These are phyloP conservation scores for Polymixis lichenea DNA, from an alignment of 2,888 invertebrate genomes.

Conservation along the genomic window DNA sequence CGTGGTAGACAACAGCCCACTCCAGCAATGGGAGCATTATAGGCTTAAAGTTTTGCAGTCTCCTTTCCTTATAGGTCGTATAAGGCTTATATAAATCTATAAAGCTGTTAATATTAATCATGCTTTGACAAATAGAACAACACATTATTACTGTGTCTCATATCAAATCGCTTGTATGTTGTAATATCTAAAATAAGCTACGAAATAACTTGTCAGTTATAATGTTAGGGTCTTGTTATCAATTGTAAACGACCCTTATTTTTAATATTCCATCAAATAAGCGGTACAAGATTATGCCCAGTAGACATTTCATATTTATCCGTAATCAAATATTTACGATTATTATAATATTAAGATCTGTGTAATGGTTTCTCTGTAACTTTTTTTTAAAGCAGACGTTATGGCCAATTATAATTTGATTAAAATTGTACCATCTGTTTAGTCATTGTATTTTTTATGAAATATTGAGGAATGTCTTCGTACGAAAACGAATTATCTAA, in stretches of 20 bases:
- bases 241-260: constrained; percentile 43
- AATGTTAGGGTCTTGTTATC: constrained; percentile 33
- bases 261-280: constrained; percentile 59
- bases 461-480: constrained; percentile 19
- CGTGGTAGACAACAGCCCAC: too few species aligned
- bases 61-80: neutral
- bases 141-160: constrained; percentile 45
- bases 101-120: neutral
- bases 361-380: constrained; percentile 48
- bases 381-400: constrained; percentile 45
- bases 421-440: constrained; percentile 31
- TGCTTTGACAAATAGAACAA: constrained; percentile 52
- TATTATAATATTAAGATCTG: constrained; percentile 54
- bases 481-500: constrained; percentile 6
- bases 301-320: constrained; percentile 63
- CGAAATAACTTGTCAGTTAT: constrained; percentile 35
- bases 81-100: neutral
- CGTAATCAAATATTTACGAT: constrained; percentile 53
- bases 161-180: constrained; percentile 63
- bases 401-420: constrained; percentile 42
- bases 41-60: neutral
- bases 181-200: constrained; percentile 59
- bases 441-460: constrained; percentile 25
- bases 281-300: constrained; percentile 36
- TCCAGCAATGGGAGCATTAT: too few species aligned